phyloP scores from a whole-genome alignment of 2,113 vertebrate species.

The Chiloscyllium plagiosum region DNA sequence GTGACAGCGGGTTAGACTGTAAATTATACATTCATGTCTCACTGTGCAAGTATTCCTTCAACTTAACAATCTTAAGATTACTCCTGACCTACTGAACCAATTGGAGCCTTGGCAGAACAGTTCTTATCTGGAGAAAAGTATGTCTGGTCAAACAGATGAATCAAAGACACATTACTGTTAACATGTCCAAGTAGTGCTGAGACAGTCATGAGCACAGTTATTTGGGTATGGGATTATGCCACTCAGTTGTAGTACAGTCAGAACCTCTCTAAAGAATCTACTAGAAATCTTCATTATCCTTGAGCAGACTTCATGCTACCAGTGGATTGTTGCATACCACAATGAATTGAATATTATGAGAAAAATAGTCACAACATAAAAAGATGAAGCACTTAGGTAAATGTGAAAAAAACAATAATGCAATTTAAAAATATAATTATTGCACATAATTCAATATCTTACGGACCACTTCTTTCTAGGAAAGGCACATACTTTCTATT shows the following conservation, averaged over 20 bases:
- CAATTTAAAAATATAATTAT: neutral
- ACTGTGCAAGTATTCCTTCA: neutral
- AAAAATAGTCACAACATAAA: neutral
- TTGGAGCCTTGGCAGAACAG: neutral
- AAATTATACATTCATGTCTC: neutral
- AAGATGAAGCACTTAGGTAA: neutral
- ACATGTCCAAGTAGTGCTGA: neutral
- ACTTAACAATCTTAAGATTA: neutral
- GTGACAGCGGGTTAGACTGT: neutral
- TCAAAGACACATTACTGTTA: neutral
- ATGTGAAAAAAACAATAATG: neutral
- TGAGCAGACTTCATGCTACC: neutral
- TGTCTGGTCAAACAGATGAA: neutral
- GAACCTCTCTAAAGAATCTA: neutral
- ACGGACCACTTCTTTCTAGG: too few species aligned
- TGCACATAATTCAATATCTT: neutral
- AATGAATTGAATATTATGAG: neutral
- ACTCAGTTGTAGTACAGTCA: neutral
- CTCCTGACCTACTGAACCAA: neutral
- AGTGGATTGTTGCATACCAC: neutral
- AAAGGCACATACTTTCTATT: neutral
- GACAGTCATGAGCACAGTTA: neutral
- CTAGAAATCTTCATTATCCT: neutral
- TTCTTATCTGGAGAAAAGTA: neutral
- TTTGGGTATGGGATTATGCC: neutral